Conservation (phyloP, 2,888 invertebrate species). For the Orthosia incerta region DNA sequence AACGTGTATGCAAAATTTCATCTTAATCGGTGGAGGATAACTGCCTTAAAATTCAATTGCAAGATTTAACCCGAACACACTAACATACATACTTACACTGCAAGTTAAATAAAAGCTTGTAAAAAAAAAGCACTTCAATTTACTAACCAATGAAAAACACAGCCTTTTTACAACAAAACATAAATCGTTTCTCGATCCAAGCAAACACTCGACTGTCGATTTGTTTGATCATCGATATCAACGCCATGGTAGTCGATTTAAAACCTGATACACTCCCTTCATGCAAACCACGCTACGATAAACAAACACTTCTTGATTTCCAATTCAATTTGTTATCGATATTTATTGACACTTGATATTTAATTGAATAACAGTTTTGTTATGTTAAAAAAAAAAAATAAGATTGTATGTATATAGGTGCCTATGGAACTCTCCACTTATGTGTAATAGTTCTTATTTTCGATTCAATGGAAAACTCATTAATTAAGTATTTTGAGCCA, state of each 20-base stretch:
- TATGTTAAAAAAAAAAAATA: not conserved
- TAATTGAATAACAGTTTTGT: not conserved
- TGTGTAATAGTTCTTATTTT: no score
- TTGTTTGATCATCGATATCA: conserved; percentile 43
- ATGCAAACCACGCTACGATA: conserved; percentile 14
- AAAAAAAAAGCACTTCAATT: not conserved
- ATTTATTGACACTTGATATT: conserved; percentile 4
- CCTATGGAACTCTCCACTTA: not conserved
- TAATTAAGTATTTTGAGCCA: no score
- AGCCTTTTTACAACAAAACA: conserved; percentile 21
- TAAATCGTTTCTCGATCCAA: conserved; percentile 12
- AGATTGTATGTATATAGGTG: not conserved
- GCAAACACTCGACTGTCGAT: conserved; percentile 40
- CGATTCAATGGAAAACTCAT: no score
- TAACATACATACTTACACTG: no score
- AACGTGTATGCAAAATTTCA: no score
- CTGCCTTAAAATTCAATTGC: no score
- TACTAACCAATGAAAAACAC: conserved; percentile 9
- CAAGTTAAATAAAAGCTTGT: no score
- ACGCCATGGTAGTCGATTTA: conserved; percentile 31
- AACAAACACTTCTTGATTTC: conserved; percentile 32
- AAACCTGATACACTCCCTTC: conserved; percentile 28
- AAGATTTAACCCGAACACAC: no score
- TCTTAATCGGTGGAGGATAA: no score
- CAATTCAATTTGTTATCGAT: conserved; percentile 9